Evolutionary conservation across 2,113 vertebrate species (phyloP).

Genomic region (Saimiri boliviensis): DNA sequence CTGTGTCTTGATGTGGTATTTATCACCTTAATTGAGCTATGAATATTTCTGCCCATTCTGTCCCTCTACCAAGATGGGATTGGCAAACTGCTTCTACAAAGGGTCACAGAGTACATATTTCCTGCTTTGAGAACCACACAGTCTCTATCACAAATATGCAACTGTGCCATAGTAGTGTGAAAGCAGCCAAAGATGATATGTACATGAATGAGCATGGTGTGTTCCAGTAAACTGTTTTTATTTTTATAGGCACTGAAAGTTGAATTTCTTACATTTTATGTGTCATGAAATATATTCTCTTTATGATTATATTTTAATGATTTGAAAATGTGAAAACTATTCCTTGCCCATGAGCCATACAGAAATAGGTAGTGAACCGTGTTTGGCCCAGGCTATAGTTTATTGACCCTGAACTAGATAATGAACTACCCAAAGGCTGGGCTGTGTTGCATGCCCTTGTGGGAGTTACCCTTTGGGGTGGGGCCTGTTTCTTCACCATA

Average conservation of each 20-base stretch:
- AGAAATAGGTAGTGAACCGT: background rate
- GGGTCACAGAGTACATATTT: background rate
- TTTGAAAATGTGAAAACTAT: background rate
- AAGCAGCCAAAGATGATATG: background rate
- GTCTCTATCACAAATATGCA: background rate
- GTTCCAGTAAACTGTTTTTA: background rate
- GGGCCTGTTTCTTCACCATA: background rate
- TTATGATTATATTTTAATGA: background rate
- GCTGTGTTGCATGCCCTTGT: background rate
- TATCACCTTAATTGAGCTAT: background rate
- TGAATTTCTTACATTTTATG: background rate
- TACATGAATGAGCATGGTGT: background rate
- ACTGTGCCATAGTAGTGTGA: no score
- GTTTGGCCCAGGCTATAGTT: background rate
- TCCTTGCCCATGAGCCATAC: background rate
- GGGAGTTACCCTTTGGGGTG: background rate
- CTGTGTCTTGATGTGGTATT: background rate
- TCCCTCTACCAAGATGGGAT: background rate
- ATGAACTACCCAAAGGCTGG: background rate
- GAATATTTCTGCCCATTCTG: background rate
- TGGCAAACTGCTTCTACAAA: background rate
- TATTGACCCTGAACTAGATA: background rate
- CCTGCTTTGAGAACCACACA: background rate
- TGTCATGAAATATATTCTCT: background rate
- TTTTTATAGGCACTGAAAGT: background rate